Evolutionary conservation across 2,113 vertebrate genomes (phyloP), one percentile per base, ranked within the genome.

Genomic region (Oncorhynchus nerka): DNA sequence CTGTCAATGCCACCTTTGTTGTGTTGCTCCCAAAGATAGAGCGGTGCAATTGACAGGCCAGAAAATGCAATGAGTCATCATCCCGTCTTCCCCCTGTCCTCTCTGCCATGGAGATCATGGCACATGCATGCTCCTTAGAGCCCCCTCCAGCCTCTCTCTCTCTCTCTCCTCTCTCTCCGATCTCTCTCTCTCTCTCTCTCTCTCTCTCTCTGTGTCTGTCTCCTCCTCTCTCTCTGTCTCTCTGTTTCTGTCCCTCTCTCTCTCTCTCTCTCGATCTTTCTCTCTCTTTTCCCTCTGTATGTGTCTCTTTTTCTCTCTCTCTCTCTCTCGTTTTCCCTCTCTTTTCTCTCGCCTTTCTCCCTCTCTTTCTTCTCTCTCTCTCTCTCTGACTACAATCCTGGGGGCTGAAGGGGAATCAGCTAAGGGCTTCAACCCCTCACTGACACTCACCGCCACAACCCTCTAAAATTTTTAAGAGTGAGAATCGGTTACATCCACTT

Each of bases 1-100:
- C 89, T 91, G 90, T 96, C 93, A 92, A 92, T 92, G 89, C 87
- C 87, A 95, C 91, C 92, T 95, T 95, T 94, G 93, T 95, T 92
- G 86, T 80, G 61, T 90, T 87, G 89, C 89, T 91, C 89, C 90
- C 59, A 89, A 89, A 85, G 87, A 92, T 89, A 92, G 81, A 86
- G 88, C 74, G 78, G 67, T 72, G 81, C 92, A 89, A 91, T 93
- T 93, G 92, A 86, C 88, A 75, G 84, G 76, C 85, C 91, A 86
- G 86, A 89, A 92, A 94, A 93, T 92, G 77, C 79, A 87, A 89
- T 86, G 76, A 71, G 81, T 84, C 89, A 87, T 76, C 84, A 84
- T 80, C 65, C 8, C 57, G 2, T 34, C 28, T 82, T 80, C 73
- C n/a, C 45, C 9, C 51, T 55, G 51, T 19, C 51, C 12, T 19